A percentile compares a stretch with the other conserved stretches of the same genome.
These are phyloP conservation scores for Dinomys branickii DNA, from an alignment of 2,113 vertebrate genomes.

Conservation along the genomic window DNA sequence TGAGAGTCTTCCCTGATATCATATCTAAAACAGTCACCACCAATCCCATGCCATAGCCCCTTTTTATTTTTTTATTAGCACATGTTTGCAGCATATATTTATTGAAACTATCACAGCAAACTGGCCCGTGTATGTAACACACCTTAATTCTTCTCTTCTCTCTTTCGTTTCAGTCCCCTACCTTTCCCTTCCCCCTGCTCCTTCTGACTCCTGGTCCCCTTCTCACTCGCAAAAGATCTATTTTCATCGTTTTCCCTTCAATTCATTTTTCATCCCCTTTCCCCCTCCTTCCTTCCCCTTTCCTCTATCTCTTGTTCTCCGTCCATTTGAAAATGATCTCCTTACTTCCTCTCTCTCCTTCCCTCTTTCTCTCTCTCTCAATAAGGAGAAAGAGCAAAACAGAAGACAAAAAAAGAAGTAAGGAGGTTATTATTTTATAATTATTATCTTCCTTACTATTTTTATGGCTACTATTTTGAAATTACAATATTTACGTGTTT, in stretches of 20 bases:
- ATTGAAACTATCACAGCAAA: not conserved
- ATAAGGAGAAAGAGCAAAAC: not conserved
- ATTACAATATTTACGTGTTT: not conserved
- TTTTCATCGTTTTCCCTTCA: not conserved
- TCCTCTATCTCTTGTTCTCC: not conserved
- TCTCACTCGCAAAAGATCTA: not conserved
- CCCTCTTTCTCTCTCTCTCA: too few species aligned
- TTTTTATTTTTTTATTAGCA: not conserved
- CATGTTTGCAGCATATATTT: not conserved
- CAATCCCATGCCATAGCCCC: not conserved
- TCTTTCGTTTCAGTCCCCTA: not conserved
- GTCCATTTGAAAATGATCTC: not conserved
- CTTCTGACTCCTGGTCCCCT: not conserved
- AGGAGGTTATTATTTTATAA: not conserved
- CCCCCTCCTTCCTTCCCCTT: not conserved
- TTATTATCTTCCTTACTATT: not conserved
- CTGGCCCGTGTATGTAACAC: not conserved
- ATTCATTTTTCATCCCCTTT: not conserved
- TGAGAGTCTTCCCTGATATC: not conserved
- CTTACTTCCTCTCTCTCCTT: not conserved
- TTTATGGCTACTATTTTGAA: not conserved
- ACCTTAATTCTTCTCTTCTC: not conserved
- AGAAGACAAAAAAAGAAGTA: not conserved
- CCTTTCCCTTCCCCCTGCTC: not conserved
- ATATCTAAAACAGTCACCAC: not conserved